Conservation (phyloP, 2,797 vertebrate species). For the Phoxinus dragarum region DNA sequence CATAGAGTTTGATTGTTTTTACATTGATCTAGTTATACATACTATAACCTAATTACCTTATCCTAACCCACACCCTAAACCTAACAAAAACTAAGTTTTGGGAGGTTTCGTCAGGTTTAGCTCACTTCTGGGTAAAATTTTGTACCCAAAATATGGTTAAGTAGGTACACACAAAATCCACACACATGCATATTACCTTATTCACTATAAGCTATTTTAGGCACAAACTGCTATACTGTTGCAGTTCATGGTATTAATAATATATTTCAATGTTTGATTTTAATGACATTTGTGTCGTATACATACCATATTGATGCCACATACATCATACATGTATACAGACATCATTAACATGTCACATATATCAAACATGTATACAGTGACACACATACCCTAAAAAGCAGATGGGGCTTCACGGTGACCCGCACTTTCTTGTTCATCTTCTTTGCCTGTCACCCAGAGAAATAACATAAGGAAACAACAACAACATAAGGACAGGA, state of each 20-base stretch:
- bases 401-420: slow-evolving; percentile 95
- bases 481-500: neutral
- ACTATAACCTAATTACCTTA: neutral
- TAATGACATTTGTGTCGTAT: neutral
- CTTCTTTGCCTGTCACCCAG: slow-evolving; percentile 84
- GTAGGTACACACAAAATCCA: neutral
- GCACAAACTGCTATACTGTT: neutral
- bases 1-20: neutral
- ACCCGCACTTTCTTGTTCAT: slow-evolving; percentile 96
- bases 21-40: neutral
- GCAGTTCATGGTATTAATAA: neutral
- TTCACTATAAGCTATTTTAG: neutral
- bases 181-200: neutral
- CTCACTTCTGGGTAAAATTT: neutral
- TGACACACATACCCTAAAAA: slow-evolving; percentile 87
- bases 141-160: neutral
- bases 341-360: neutral
- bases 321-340: neutral
- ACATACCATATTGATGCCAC: neutral
- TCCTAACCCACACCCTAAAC: neutral
- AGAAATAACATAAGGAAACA: neutral
- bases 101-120: neutral
- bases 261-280: neutral
- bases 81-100: neutral
- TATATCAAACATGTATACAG: neutral